Conservation (phyloP, 2,888 invertebrate species). For the Phaonia tiefii region DNA sequence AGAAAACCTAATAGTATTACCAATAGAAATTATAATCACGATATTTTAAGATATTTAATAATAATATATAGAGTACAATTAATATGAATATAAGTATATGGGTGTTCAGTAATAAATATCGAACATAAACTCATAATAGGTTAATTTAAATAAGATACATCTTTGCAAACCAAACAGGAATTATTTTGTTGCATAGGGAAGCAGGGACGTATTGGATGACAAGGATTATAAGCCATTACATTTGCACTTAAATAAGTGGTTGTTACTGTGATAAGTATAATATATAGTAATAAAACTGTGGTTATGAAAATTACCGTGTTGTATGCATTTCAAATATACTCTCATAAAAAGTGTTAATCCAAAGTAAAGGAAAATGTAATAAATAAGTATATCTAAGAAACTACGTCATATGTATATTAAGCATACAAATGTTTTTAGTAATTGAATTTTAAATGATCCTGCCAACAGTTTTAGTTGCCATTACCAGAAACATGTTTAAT, state of each 20-base stretch:
- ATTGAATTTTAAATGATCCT: too few relatives aligned
- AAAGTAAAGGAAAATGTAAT: constrained; percentile 21
- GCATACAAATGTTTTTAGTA: constrained; percentile 6
- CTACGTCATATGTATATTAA: constrained; percentile 45
- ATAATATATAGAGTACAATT: neutral
- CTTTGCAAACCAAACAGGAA: neutral
- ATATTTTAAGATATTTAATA: constrained; percentile 2
- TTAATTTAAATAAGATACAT: too few relatives aligned
- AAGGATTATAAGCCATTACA: neutral
- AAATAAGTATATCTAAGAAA: constrained; percentile 36
- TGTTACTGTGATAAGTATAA: neutral
- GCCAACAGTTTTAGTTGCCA: neutral
- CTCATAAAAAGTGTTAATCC: constrained; percentile 32
- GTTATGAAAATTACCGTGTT: constrained; percentile 13
- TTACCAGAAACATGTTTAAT: constrained; percentile 13
- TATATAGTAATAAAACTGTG: constrained; percentile 9
- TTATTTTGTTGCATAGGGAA: constrained; percentile 11
- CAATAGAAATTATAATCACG: constrained; percentile 1
- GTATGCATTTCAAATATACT: constrained; percentile 30
- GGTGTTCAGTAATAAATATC: neutral
- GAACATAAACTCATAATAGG: neutral
- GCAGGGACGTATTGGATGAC: neutral
- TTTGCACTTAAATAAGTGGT: neutral
- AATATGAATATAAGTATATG: constrained; percentile 18
- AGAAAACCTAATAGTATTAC: constrained; percentile 14